Evolutionary conservation across 2,888 invertebrate genomes (phyloP), one percentile per base, ranked within the genome.

Genomic region (Myathropa florea): DNA sequence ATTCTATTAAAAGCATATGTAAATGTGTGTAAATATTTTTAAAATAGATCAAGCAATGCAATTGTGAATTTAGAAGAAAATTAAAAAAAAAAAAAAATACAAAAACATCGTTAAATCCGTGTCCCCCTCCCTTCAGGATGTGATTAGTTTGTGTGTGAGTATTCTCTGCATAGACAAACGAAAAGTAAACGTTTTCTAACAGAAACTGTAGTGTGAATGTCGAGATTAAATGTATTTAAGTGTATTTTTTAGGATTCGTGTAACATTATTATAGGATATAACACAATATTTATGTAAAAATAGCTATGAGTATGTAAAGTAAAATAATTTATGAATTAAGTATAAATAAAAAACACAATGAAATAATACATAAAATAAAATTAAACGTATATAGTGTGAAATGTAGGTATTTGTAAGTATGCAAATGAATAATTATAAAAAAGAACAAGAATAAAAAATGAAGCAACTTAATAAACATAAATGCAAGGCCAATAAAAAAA

Each of bases 351-450:
- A 10, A 67, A 64, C 79, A 23, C 70, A 80, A 63, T 73, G 61
- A 67, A 60, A 68, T 60, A 60, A 65, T 39, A 60, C 46, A 84
- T 70, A 64, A 78, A 30, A 61, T 18, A 75, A 65, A 53, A 55
- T 55, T 70, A 78, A 61, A 55, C 70, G 79, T 79, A 68, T 61
- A 76, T 57, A 86, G 53, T 79, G 83, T 86, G 83, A 73, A 78
- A 67, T 70, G 64, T 85, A 84, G 60, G 72, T 85, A 82, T 85
- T 88, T 85, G 72, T 81, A 88, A 85, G 76, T 85, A 77, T 83
- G 68, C 67, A 77, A 72, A 63, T 85, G 46, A 81, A 76, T 67
- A 64, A 77, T 72, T 64, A 88, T 36, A 33, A 78, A 71, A 70
- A 59, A 63, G 59, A 83, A 36, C 67, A 77, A 57, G 28, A 46